Conservation (phyloP, 2,888 invertebrate species). For the Margaritifera margaritifera region DNA sequence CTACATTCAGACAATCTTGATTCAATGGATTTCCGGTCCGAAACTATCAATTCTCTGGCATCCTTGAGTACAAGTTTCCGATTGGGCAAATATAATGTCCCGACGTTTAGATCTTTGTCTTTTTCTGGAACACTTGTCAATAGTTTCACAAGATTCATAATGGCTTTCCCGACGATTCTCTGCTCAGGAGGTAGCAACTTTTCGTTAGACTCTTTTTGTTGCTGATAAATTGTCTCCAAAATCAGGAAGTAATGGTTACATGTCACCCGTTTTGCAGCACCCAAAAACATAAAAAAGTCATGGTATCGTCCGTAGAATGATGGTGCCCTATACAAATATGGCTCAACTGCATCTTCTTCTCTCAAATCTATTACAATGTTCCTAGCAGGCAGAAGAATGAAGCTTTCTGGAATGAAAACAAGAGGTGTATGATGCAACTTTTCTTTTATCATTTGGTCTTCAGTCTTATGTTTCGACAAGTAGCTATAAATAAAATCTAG, state of each 20-base stretch:
- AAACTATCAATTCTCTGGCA: slow-evolving; percentile 6
- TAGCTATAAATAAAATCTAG: no score
- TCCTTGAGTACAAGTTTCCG: slow-evolving; percentile 5
- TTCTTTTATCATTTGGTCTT: no score
- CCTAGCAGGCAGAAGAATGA: not conserved
- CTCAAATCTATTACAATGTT: slow-evolving; percentile 16
- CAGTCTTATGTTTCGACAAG: no score
- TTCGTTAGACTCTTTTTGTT: not conserved
- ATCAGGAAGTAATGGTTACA: not conserved
- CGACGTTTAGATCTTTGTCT: not conserved
- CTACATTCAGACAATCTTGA: not conserved
- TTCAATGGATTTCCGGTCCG: not conserved
- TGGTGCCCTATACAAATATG: slow-evolving; percentile 26
- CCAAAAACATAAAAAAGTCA: slow-evolving; percentile 27
- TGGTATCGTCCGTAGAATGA: slow-evolving; percentile 16
- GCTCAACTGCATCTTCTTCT: slow-evolving; percentile 17
- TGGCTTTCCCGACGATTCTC: slow-evolving; percentile 1
- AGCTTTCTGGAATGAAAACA: no score
- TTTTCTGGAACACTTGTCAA: not conserved
- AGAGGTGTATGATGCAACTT: no score
- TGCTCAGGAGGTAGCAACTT: slow-evolving; percentile 3
- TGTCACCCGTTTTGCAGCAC: not conserved
- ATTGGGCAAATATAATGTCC: slow-evolving; percentile 7
- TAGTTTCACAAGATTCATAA: not conserved
- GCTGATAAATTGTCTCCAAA: not conserved